These are phyloP conservation scores for Teleiodes luculella DNA, from an alignment of 2,888 invertebrate species.

Conservation along the genomic window DNA sequence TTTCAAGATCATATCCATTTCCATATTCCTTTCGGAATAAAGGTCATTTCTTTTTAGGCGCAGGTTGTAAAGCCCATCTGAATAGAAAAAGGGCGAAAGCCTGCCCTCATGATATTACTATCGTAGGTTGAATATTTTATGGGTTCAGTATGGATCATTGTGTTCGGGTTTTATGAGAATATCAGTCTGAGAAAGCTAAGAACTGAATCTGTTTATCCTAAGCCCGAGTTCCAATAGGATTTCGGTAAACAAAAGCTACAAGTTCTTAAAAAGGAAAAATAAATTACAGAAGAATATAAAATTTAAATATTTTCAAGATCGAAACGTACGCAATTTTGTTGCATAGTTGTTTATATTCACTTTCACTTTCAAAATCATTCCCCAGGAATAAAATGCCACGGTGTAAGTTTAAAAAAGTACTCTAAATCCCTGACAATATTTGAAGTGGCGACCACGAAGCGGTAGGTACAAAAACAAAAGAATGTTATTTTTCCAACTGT, in stretches of 20 bases:
- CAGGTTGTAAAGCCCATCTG: conserved; percentile 2
- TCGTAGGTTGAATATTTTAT: conserved; percentile 1
- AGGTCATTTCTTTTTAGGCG: conserved; percentile 19
- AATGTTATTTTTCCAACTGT: neutral
- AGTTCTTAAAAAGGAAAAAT: no score
- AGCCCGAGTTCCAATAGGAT: no score
- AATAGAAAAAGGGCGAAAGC: conserved; percentile 2
- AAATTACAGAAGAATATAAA: neutral
- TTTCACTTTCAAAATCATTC: no score
- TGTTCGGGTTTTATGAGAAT: neutral
- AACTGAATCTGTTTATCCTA: neutral
- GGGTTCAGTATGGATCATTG: neutral
- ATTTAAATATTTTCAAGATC: no score
- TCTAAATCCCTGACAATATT: conserved; percentile 16
- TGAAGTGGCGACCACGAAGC: neutral
- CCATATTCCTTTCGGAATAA: conserved; percentile 11
- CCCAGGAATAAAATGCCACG: no score
- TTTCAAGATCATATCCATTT: conserved; percentile 23
- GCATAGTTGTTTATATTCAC: no score
- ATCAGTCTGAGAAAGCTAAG: neutral
- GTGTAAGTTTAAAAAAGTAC: no score
- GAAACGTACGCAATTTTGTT: no score
- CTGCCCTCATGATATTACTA: conserved; percentile 1
- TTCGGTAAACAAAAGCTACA: no score
- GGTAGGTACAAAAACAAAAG: neutral